Base-by-base conservation (phyloP, 2,797 vertebrate genomes). In the Gorsachius magnificus region DNA sequence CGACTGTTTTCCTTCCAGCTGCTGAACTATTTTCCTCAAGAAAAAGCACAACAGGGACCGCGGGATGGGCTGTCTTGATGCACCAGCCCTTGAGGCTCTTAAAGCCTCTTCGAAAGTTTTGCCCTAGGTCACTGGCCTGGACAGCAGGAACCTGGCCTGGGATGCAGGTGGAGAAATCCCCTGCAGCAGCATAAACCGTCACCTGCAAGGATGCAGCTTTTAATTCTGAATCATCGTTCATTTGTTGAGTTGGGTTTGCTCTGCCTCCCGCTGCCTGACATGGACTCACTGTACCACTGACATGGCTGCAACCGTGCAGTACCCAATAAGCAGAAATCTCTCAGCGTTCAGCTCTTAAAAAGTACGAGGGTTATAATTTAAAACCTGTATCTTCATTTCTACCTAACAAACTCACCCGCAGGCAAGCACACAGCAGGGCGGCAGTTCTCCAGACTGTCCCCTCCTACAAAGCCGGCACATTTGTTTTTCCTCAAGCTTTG, bases 261-360 rank as follows among this genome's bases (percentile, higher is more conserved):
- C 69, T 78, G 91, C 83, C 80, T 90, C 89, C 80, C 64, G 45
- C 69, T 46, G 69, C 80, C 86, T 38, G 72, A 53, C 83, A 86
- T 35, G 31, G 2, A 36, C 68, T 35, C 57, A 4, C 68, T 26
- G 46, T 35, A 16, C 64, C 9, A 22, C 77, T 41, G 21, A 7
- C 80, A 45, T 10, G 16, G 58, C 46, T 36, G 65, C 80, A 79
- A 9, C 64, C 13, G 1, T 14, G 26, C 43, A 3, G 43, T 5
- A 46, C 26, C 57, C 36, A 12, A 2, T 3, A 22, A 58, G 26
- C 3, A 0, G 45, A 38, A 83, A 71, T 25, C 72, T 66, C 76
- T 16, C 58, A 17, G 54, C 43, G 10, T 54, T 69, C 79, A 54
- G 56, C 93, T 78, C 84, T 35, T 16, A 16, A 29, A 50, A 80